Evolutionary conservation across 2,888 invertebrate species (phyloP).

Genomic region (Melinopterus prodromus): DNA sequence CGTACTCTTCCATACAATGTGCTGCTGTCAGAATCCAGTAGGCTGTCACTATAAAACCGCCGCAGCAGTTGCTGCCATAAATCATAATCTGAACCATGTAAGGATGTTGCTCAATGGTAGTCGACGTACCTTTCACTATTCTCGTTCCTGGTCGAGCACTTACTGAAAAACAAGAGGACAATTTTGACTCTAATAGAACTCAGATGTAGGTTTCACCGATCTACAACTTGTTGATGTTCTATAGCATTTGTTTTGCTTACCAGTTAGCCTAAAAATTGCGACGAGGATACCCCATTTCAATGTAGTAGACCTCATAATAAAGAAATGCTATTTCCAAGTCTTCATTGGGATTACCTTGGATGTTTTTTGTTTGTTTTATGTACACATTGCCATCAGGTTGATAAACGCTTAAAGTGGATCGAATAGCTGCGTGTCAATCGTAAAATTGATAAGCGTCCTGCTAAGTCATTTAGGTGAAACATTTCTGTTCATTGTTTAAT

Average conservation of each 20-base stretch:
- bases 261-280: not conserved
- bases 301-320: not conserved
- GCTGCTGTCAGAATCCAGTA: not conserved
- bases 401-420: too few relatives aligned
- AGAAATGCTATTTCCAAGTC: not conserved
- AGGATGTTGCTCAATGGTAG: not conserved
- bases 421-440: too few relatives aligned
- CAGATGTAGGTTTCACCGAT: too few relatives aligned
- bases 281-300: not conserved
- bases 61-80: not conserved
- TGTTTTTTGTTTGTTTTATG: not conserved
- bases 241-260: not conserved
- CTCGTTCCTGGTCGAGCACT: not conserved
- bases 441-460: too few relatives aligned
- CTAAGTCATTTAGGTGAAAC: too few relatives aligned
- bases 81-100: not conserved
- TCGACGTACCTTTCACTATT: not conserved
- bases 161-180: too few relatives aligned
- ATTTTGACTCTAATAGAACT: too few relatives aligned
- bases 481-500: too few relatives aligned
- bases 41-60: not conserved
- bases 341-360: not conserved
- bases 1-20: not conserved
- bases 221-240: not conserved
- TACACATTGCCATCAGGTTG: too few relatives aligned